These are phyloP conservation scores for Hirtodrosophila alboralis DNA, from an alignment of 2,888 invertebrate species.

Conservation along the genomic window DNA sequence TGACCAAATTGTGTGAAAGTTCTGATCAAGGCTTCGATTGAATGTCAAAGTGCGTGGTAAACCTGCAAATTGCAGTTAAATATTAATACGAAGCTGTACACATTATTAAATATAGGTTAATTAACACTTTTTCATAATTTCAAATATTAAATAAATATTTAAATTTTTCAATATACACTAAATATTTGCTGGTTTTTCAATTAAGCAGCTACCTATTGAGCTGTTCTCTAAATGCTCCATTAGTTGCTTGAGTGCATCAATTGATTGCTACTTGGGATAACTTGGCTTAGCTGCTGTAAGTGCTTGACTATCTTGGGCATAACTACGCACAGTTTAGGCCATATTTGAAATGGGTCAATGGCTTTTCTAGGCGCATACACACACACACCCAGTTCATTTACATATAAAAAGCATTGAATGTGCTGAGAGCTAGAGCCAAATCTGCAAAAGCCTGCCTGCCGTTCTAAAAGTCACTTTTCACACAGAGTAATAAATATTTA, in stretches of 20 bases:
- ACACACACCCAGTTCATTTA: slow-evolving; percentile 49
- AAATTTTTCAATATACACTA: no score
- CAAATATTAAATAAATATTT: no score
- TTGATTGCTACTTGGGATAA: slow-evolving; percentile 45
- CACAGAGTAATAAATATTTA: slow-evolving; percentile 71
- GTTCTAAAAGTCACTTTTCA: slow-evolving; percentile 49
- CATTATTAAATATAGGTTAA: background rate
- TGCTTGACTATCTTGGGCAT: slow-evolving; percentile 29
- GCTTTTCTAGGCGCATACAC: slow-evolving; percentile 25
- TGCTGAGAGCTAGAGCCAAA: slow-evolving; percentile 19
- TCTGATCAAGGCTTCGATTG: slow-evolving; percentile 4
- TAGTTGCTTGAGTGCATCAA: slow-evolving; percentile 50
- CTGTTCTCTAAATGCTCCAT: slow-evolving; percentile 15
- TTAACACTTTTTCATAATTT: no score
- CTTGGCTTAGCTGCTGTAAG: slow-evolving; percentile 20
- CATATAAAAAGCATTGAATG: slow-evolving; percentile 57
- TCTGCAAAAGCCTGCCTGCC: slow-evolving; percentile 9
- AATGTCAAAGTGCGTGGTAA: background rate
- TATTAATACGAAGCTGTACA: slow-evolving; percentile 8
- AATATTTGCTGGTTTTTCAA: background rate
- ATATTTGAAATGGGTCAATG: slow-evolving; percentile 65
- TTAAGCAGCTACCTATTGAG: slow-evolving; percentile 5
- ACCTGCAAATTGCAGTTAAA: slow-evolving; percentile 1
- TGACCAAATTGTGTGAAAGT: slow-evolving; percentile 26
- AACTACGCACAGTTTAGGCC: slow-evolving; percentile 41